phyloP scores from a whole-genome alignment of 1,140 invertebrate genomes.

The Notospermus geniculatus region DNA sequence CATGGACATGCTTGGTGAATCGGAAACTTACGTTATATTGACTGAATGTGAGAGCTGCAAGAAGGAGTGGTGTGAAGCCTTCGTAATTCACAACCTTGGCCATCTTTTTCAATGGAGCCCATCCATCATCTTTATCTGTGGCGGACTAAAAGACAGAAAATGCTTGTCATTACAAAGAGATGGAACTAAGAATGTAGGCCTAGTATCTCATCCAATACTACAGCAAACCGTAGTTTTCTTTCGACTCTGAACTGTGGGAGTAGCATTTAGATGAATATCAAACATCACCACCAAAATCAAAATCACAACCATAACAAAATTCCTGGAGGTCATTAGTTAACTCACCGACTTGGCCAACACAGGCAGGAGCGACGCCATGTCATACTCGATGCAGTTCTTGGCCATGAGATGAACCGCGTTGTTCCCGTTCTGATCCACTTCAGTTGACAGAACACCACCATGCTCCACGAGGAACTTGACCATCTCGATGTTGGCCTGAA shows the following conservation, averaged over 20 bases:
- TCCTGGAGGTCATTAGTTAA: slow-evolving; percentile 1
- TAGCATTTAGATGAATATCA: no score
- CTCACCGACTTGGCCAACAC: slow-evolving; percentile 48
- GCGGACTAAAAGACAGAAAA: neutral
- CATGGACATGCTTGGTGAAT: no score
- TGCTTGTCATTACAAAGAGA: no score
- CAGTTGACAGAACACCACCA: slow-evolving; percentile 46
- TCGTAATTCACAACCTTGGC: slow-evolving; percentile 46
- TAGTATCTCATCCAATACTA: no score
- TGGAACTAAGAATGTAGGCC: no score
- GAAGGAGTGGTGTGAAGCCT: slow-evolving; percentile 51
- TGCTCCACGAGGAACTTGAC: slow-evolving; percentile 49
- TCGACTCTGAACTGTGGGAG: no score
- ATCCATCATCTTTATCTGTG: neutral
- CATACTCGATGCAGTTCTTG: slow-evolving; percentile 39
- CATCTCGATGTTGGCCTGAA: slow-evolving; percentile 43
- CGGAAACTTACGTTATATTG: slow-evolving; percentile 38
- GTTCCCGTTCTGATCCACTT: slow-evolving; percentile 45
- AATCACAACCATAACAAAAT: neutral
- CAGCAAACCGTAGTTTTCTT: no score
- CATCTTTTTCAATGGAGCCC: slow-evolving; percentile 26
- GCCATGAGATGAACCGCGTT: slow-evolving; percentile 53
- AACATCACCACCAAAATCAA: no score
- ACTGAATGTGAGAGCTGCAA: slow-evolving; percentile 42
- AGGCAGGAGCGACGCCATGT: slow-evolving; percentile 41